phyloP scores from a whole-genome alignment of 37 sponge, comb jelly and placozoan species.

The Aphrocallistes beatrix region DNA sequence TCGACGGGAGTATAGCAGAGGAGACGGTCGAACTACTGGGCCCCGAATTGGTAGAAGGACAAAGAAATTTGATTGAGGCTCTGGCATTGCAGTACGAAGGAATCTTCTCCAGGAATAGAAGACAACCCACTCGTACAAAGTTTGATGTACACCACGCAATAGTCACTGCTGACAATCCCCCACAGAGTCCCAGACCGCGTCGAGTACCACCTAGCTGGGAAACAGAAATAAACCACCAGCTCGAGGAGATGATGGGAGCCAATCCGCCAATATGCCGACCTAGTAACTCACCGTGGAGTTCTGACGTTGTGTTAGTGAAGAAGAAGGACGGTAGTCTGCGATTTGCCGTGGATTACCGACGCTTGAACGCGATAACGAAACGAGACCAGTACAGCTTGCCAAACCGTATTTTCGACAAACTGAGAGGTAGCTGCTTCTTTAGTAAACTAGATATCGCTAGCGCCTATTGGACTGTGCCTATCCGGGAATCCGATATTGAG shows the following conservation, averaged over 20 bases:
- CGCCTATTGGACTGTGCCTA: constrained; percentile 14
- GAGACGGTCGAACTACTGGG: neutral
- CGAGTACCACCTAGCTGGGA: constrained; percentile 14
- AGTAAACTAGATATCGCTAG: constrained; percentile 13
- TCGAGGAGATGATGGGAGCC: constrained; percentile 7
- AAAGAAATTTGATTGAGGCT: neutral
- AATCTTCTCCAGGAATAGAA: neutral
- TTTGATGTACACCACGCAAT: constrained; percentile 1
- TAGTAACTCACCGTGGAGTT: constrained; percentile 14
- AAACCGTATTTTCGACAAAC: constrained; percentile 1
- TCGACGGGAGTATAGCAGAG: neutral
- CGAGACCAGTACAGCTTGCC: neutral
- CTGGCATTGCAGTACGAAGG: neutral
- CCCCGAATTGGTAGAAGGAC: neutral
- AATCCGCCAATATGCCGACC: neutral
- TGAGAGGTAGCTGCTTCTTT: neutral
- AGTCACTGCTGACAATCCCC: neutral
- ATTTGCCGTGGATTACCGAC: constrained; percentile 19
- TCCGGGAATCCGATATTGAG: neutral
- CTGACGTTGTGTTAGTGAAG: constrained; percentile 24
- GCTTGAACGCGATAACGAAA: constrained; percentile 16
- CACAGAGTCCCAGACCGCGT: neutral
- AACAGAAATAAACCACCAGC: neutral
- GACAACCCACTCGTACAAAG: neutral
- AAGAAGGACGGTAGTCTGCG: constrained; percentile 27